Evolutionary conservation across 2,797 vertebrate species (phyloP).

Genomic region (Decapterus maruadsi): DNA sequence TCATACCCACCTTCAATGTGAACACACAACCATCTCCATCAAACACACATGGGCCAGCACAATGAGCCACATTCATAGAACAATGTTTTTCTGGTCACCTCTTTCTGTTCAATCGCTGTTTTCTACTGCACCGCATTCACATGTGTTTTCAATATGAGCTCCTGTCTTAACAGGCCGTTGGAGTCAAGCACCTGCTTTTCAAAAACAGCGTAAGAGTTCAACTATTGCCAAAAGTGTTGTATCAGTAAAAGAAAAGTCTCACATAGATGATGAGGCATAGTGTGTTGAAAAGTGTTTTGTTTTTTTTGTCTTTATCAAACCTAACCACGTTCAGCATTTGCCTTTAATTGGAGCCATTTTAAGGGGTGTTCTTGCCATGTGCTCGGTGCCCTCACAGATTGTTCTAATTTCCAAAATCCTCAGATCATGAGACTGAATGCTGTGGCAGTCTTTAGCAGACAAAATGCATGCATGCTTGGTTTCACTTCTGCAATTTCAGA

Average conservation of each 20-base stretch:
- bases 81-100: constrained; percentile 71
- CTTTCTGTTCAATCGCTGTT: constrained; percentile 47
- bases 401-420: constrained; percentile 80
- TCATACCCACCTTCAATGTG: constrained; percentile 82
- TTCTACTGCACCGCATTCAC: constrained; percentile 51
- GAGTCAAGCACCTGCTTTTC: constrained; percentile 77
- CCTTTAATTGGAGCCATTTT: constrained; percentile 79
- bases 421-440: constrained; percentile 72
- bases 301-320: constrained; percentile 39
- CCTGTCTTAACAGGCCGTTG: constrained; percentile 61
- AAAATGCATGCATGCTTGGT: constrained; percentile 71
- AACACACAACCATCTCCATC: constrained; percentile 77
- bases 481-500: constrained; percentile 77
- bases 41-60: constrained; percentile 76
- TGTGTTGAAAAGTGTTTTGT: constrained; percentile 2
- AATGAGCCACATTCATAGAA: constrained; percentile 74
- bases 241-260: constrained; percentile 43
- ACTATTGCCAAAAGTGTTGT: constrained; percentile 40
- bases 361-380: constrained; percentile 77
- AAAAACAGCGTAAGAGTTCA: constrained; percentile 48
- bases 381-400: constrained; percentile 78
- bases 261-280: constrained; percentile 38
- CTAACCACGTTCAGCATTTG: constrained; percentile 70
- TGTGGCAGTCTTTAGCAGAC: constrained; percentile 70
- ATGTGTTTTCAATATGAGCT: constrained; percentile 71